phyloP scores from a whole-genome alignment of 2,113 vertebrate genomes.

The Sphaerodactylus townsendi region DNA sequence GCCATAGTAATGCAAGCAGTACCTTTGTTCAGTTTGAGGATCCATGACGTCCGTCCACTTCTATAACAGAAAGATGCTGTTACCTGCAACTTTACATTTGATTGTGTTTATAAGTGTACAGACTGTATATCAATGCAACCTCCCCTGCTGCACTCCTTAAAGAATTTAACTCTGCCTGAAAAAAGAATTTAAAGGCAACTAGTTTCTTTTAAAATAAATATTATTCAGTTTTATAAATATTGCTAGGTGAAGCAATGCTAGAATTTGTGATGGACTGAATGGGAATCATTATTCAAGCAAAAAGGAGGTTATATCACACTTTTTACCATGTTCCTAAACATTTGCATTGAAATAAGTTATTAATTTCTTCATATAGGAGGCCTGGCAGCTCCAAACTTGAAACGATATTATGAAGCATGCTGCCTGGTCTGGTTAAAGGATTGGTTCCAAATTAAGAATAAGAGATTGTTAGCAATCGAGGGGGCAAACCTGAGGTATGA shows the following conservation, averaged over 20 bases:
- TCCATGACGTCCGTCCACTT: neutral
- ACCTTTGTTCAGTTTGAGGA: neutral
- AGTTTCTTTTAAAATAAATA: too few relatives aligned
- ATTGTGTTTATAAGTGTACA: neutral
- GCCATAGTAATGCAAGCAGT: slow-evolving; percentile 45
- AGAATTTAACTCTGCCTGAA: neutral
- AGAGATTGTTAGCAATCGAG: too few relatives aligned
- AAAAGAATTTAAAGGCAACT: neutral
- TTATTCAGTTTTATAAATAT: too few relatives aligned
- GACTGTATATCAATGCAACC: neutral
- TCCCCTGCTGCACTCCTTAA: neutral
- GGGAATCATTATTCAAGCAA: neutral
- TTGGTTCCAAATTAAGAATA: too few relatives aligned
- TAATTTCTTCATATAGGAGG: too few relatives aligned
- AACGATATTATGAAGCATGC: too few relatives aligned
- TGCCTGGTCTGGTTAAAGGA: too few relatives aligned
- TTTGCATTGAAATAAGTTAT: too few relatives aligned
- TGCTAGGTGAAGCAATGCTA: neutral
- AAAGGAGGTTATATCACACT: neutral
- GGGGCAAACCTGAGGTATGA: too few relatives aligned
- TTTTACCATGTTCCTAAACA: neutral
- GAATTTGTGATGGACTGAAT: neutral
- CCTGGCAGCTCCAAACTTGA: too few relatives aligned
- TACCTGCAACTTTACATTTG: neutral
- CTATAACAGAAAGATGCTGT: neutral